These are phyloP conservation scores for Trichopoda pennipes DNA, from an alignment of 2,888 invertebrate species.

Conservation along the genomic window DNA sequence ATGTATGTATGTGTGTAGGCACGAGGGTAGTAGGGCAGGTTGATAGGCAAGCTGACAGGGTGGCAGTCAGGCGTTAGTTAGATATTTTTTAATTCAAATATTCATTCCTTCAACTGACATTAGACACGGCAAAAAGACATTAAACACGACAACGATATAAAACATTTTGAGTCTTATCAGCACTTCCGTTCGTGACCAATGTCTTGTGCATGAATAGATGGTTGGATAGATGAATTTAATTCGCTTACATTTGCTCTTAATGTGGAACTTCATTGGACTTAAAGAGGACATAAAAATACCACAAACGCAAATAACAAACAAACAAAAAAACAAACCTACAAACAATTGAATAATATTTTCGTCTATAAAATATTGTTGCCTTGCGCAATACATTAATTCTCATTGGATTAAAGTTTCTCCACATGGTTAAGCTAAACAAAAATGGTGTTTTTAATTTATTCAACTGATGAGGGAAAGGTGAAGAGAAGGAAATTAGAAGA, in stretches of 20 bases:
- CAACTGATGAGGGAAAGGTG: too few relatives aligned
- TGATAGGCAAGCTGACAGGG: not conserved
- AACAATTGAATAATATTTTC: not conserved
- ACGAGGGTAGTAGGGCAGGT: too few relatives aligned
- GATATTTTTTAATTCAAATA: slow-evolving; percentile 32
- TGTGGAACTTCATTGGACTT: slow-evolving; percentile 52
- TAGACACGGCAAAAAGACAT: slow-evolving; percentile 80
- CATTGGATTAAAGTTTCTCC: slow-evolving; percentile 18
- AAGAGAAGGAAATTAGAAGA: too few relatives aligned
- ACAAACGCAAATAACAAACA: slow-evolving; percentile 14
- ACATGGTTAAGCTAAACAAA: too few relatives aligned
- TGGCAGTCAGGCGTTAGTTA: not conserved
- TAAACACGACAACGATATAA: slow-evolving; percentile 80
- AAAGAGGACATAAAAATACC: slow-evolving; percentile 55
- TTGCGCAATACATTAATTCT: slow-evolving; percentile 34
- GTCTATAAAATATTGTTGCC: slow-evolving; percentile 10
- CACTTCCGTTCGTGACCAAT: slow-evolving; percentile 82
- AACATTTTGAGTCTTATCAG: slow-evolving; percentile 81
- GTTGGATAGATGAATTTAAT: slow-evolving; percentile 65
- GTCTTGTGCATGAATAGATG: slow-evolving; percentile 72
- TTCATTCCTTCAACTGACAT: slow-evolving; percentile 74
- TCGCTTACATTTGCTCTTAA: slow-evolving; percentile 56
- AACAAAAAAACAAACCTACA: slow-evolving; percentile 8
- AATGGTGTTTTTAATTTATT: too few relatives aligned
- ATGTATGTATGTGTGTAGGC: too few relatives aligned